A percentile compares a stretch with the other conserved stretches of the same genome.
phyloP scores from a whole-genome alignment of 2,888 invertebrate genomes.

The Allygus modestus region DNA sequence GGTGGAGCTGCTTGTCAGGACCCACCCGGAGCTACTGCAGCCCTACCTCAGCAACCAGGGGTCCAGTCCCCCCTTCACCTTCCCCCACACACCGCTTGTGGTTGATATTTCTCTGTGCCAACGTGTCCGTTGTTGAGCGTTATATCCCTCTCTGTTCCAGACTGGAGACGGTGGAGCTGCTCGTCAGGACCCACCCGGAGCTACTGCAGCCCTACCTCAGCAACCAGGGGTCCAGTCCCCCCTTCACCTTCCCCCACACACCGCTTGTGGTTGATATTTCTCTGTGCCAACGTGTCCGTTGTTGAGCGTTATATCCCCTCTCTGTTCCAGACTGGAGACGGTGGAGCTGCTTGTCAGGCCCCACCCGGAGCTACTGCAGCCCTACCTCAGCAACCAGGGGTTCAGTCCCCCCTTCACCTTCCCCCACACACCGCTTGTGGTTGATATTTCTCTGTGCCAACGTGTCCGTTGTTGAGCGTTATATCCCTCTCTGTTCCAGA shows the following conservation, averaged over 20 bases:
- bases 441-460: too few species aligned
- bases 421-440: constrained; percentile 85
- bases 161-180: constrained; percentile 91
- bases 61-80: constrained; percentile 76
- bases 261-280: constrained; percentile 77
- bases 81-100: constrained; percentile 87
- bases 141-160: too few species aligned
- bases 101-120: too few species aligned
- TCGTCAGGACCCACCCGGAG: constrained; percentile 89
- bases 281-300: too few species aligned
- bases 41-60: constrained; percentile 77
- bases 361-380: constrained; percentile 88
- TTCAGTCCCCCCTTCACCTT: constrained; percentile 77
- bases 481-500: too few species aligned
- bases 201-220: constrained; percentile 84
- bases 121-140: too few species aligned
- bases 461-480: too few species aligned
- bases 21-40: constrained; percentile 88
- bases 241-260: constrained; percentile 84
- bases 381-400: constrained; percentile 76
- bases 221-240: constrained; percentile 74
- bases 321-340: constrained; percentile 84
- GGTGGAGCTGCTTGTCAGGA: constrained; percentile 90
- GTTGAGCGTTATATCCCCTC: too few species aligned
- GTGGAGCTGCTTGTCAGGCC: constrained; percentile 91